Base-by-base conservation (phyloP, 1,140 invertebrate species). In the Hycleus cichorii region DNA sequence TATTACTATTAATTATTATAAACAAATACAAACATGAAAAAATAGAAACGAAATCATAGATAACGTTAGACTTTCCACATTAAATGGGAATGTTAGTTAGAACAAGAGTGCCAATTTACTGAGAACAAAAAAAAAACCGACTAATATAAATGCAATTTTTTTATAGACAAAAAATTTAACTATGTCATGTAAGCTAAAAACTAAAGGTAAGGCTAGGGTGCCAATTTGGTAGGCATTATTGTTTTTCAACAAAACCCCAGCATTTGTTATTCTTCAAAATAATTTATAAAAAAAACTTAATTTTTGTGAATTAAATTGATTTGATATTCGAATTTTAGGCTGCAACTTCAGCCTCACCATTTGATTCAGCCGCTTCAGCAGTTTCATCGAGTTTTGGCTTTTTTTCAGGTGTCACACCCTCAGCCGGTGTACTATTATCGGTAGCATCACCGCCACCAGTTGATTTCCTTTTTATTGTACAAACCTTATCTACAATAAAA, bases 391-490 rank as follows among this genome's bases (percentile, higher is more conserved):
- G 73, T 76, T 85, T 88, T 52, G 83, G 80, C 64, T 88, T 88
- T 73, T 88, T 88, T 65, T 86, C 85, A 11, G 82, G 84, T 64
- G 80, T 82, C 11, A 78, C 80, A 49, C 79, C 83, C 59, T 84
- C 82, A 11, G 74, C 67, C 2, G 72, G 63, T 44, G 72, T 66
- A 43, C 73, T 76, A 43, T 76, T 78, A n/a, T 77, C 78, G 39
- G 78, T 77, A 32, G 58, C 64, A 47, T 64, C 67, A 56, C 82
- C 83, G 3, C 75, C 77, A 10, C 74, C 72, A 24, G 78, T 78
- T 38, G 85, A 87, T 81, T 87, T 88, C 78, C 86, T 85, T 73
- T 88, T 88, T 72, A 85, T 80, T 63, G 77, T 74, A 59, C 76
- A 78, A 66, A 73, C 72, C 75, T 60, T 54, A 63, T 69, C 67